A percentile compares a stretch with the other conserved stretches of the same genome.
These are phyloP conservation scores for Porites divaricata DNA, from an alignment of 92 coral and sea anemone genomes.

Conservation along the genomic window DNA sequence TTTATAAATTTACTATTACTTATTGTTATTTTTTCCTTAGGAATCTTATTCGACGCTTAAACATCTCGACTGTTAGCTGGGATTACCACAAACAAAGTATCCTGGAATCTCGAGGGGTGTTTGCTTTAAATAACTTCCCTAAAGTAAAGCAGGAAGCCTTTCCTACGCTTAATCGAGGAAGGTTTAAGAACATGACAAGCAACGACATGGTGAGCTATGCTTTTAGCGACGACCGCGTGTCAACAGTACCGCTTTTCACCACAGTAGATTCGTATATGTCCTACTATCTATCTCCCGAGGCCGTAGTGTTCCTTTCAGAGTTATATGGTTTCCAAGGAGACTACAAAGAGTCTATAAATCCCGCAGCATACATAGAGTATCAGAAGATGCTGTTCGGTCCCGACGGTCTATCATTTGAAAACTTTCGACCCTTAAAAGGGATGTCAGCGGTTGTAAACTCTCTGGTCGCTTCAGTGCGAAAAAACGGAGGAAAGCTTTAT, in stretches of 20 bases:
- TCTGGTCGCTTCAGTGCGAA: slow-evolving; percentile 50
- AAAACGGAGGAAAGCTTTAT: slow-evolving; percentile 65
- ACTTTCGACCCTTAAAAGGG: slow-evolving; percentile 75
- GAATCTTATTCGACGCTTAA: slow-evolving; percentile 64
- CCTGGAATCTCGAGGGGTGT: slow-evolving; percentile 76
- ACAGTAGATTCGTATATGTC: slow-evolving; percentile 78
- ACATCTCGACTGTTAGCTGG: slow-evolving; percentile 72
- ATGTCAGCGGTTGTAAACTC: slow-evolving; percentile 71
- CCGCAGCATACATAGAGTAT: slow-evolving; percentile 71
- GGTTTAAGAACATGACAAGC: slow-evolving; percentile 75
- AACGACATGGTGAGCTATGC: slow-evolving; percentile 70
- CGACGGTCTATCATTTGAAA: slow-evolving; percentile 53
- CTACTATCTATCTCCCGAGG: slow-evolving; percentile 74
- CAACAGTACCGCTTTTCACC: slow-evolving; percentile 64
- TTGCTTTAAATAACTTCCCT: slow-evolving; percentile 58
- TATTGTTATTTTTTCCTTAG: slow-evolving; percentile 15
- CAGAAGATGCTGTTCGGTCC: slow-evolving; percentile 55
- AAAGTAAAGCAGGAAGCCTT: slow-evolving; percentile 70
- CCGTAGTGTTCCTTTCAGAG: slow-evolving; percentile 82
- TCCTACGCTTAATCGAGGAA: slow-evolving; percentile 61
- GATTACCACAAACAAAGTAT: slow-evolving; percentile 69
- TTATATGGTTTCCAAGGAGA: slow-evolving; percentile 84
- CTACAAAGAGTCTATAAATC: slow-evolving; percentile 81
- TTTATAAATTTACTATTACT: no score
- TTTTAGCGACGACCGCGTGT: slow-evolving; percentile 60